phyloP scores from a whole-genome alignment of 1,140 invertebrate genomes.

The Ephestia elutella region DNA sequence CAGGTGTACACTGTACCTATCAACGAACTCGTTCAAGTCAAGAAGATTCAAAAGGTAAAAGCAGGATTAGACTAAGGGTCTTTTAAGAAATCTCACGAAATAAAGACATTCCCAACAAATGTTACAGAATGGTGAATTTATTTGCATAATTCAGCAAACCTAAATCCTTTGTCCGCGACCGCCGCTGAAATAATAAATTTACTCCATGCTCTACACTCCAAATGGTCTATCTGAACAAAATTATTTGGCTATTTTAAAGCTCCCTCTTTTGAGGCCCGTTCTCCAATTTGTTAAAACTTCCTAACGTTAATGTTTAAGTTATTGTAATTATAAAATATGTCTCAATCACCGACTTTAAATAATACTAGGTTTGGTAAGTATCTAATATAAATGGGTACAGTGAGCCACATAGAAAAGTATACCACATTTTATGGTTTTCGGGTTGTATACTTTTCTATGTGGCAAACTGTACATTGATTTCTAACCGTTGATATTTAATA shows the following conservation, averaged over 20 bases:
- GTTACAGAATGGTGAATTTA: slow-evolving; percentile 71
- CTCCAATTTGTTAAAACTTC: slow-evolving; percentile 20
- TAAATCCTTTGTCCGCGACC: slow-evolving; percentile 66
- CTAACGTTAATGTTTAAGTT: neutral
- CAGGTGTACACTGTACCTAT: no score
- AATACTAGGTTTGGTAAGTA: no score
- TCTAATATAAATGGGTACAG: no score
- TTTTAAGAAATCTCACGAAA: slow-evolving; percentile 67
- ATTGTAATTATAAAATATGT: neutral
- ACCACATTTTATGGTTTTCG: no score
- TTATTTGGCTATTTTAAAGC: slow-evolving; percentile 57
- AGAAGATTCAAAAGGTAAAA: slow-evolving; percentile 55
- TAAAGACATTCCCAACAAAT: slow-evolving; percentile 72
- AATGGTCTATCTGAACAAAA: slow-evolving; percentile 60
- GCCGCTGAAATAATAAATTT: slow-evolving; percentile 69
- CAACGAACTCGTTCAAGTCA: slow-evolving; percentile 35
- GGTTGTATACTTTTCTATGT: no score
- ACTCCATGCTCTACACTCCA: slow-evolving; percentile 59
- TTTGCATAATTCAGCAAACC: slow-evolving; percentile 70
- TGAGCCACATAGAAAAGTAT: no score
- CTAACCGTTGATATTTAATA: no score
- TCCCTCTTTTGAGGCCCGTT: slow-evolving; percentile 24
- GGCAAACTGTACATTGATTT: no score
- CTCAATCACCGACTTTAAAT: no score
- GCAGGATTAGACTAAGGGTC: slow-evolving; percentile 55